Conservation (phyloP, 2,797 vertebrate species). For the Notolepis coatsorum region DNA sequence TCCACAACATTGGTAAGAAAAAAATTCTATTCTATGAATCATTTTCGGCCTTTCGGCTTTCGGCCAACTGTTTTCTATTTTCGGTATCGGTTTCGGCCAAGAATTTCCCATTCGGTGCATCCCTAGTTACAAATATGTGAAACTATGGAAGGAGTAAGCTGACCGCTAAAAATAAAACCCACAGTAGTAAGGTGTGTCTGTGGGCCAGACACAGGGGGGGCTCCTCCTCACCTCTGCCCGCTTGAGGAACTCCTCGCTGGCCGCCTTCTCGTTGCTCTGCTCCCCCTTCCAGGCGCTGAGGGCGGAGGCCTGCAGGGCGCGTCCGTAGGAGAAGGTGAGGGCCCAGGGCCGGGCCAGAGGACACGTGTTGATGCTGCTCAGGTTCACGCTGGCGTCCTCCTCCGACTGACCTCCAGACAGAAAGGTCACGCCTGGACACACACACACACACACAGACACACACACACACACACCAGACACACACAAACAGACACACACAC, state of each 20-base stretch:
- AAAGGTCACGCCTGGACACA: constrained; percentile 91
- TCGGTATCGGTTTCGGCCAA: no score
- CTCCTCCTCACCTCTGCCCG: constrained; percentile 97
- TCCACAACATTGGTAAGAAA: no score
- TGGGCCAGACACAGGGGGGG: no score
- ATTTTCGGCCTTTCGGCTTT: no score
- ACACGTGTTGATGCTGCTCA: constrained; percentile 95
- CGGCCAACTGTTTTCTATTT: no score
- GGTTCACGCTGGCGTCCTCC: constrained; percentile 95
- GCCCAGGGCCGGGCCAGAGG: constrained; percentile 92
- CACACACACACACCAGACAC: not conserved
- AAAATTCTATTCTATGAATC: no score
- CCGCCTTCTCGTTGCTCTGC: constrained; percentile 85
- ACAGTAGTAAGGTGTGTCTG: no score
- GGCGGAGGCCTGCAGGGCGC: constrained; percentile 96
- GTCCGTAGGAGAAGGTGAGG: constrained; percentile 96
- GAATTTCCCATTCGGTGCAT: no score
- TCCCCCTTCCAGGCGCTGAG: constrained; percentile 91
- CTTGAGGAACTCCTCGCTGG: constrained; percentile 93
- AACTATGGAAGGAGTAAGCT: no score
- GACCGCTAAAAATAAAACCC: no score
- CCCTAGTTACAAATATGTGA: no score
- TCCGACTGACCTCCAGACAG: constrained; percentile 98
- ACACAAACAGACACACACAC: no score
- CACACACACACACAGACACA: constrained; percentile 7